Conservation (phyloP, 1,140 invertebrate species). For the Caerostris extrusa region DNA sequence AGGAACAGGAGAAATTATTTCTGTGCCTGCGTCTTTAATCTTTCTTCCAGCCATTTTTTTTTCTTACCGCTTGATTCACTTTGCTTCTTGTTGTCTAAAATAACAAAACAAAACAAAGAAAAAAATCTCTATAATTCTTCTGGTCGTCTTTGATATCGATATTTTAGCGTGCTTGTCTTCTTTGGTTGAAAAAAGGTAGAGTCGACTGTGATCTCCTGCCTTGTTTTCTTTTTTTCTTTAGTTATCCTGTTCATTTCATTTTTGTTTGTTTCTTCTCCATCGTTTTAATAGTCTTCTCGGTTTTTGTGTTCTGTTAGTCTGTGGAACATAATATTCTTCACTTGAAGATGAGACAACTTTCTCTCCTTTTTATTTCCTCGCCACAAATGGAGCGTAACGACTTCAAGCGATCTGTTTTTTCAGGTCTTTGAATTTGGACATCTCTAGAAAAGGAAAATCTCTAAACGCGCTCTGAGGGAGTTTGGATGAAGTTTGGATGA, state of each 20-base stretch:
- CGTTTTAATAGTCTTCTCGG: constrained; percentile 24
- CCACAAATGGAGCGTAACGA: constrained; percentile 9
- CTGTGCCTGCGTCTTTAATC: constrained; percentile 33
- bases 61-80: background rate
- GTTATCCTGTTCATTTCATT: background rate
- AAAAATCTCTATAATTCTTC: constrained; percentile 26
- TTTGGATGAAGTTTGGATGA: no score
- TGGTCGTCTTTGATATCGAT: constrained; percentile 24
- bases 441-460: background rate
- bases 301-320: constrained; percentile 26
- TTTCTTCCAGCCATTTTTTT: constrained; percentile 13
- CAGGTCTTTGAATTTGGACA: background rate
- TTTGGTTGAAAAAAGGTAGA: background rate
- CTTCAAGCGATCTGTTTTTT: background rate
- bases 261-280: background rate
- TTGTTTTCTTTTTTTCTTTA: background rate
- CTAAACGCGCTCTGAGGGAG: no score
- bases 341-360: background rate
- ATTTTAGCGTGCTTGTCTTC: constrained; percentile 9
- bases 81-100: background rate
- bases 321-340: constrained; percentile 10
- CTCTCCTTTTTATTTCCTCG: background rate
- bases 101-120: background rate
- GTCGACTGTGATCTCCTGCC: background rate
- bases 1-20: constrained; percentile 33